Evolutionary conservation across 1,140 invertebrate genomes (phyloP), one percentile per base, ranked within the genome.

Genomic region (Drosophila bifasciata): DNA sequence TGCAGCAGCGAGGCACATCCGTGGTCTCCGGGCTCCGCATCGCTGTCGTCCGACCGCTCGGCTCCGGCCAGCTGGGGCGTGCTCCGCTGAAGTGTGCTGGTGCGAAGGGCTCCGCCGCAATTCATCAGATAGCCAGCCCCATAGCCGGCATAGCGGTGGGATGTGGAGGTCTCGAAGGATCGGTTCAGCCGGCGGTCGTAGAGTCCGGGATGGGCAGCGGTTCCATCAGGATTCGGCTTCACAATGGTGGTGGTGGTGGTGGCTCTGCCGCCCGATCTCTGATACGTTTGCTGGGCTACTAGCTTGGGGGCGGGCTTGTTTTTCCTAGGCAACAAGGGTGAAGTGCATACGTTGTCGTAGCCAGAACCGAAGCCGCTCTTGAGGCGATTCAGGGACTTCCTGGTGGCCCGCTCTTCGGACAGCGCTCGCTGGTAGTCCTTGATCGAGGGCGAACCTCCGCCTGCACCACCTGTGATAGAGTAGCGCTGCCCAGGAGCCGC

Each of bases 351-450:
- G 63, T 91, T 91, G 39, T 91, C 90, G 43, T 91, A 91, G 21
- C 90, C 90, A 0, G 90, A 91, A 8, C 90, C 90, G 5, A 91
- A 91, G 32, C 90, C 90, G 48, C 90, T 91, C 56, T 91, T 91
- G n/a, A 91, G 44, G 13, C 90, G 90, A 55, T 91, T 91, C 23
- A 89, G 44, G 1, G 85, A 83, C 48, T 90, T 89, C 32, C 84
- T 79, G 1, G 84, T 90, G 8, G 90, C 80, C 40, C 91, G 75
- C 57, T 91, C 91, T 56, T 92, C 91, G 0, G 90, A 91, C 23
- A 90, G 13, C 2, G 91, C 88, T n/a, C 91, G 78, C 48, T 90
- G 85, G 69, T 91, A 89, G 6, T 89, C 85, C 76, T 86, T 84
- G 1, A 78, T 67, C 49, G 48, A 41, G 32, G 57, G 61, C 41